Percentiles rank a stretch among this genome's conserved stretches.
phyloP scores from a whole-genome alignment of 2,113 vertebrate genomes.

The Eretmochelys imbricata region DNA sequence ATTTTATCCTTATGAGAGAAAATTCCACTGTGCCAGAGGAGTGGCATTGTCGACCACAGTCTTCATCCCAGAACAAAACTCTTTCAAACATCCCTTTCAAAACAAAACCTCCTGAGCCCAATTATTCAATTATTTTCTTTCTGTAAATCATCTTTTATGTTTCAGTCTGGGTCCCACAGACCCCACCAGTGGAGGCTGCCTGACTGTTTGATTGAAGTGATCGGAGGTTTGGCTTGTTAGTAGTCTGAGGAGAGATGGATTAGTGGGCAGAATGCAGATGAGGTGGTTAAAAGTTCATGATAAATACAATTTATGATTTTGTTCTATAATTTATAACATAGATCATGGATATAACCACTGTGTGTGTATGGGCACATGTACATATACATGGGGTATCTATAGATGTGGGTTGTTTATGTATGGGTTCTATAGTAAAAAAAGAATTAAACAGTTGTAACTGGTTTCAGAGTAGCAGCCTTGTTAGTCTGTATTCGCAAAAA shows the following conservation, averaged over 20 bases:
- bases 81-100: not conserved
- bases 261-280: conserved; percentile 28
- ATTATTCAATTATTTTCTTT: not conserved
- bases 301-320: not conserved
- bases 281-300: conserved; percentile 21
- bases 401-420: rapidly evolving
- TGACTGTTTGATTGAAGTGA: not conserved
- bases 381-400: too few species aligned
- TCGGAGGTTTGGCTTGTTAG: not conserved
- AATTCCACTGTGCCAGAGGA: not conserved
- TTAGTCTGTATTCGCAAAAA: too few species aligned
- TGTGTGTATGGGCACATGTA: not conserved
- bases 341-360: not conserved
- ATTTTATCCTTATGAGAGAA: not conserved
- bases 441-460: not conserved
- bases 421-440: not conserved
- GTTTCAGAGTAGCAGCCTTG: not conserved
- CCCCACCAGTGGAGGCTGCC: not conserved
- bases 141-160: not conserved
- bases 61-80: not conserved
- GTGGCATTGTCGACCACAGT: not conserved
- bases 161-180: not conserved
- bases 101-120: not conserved
- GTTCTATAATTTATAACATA: not conserved
- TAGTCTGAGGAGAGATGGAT: not conserved